Evolutionary conservation across 2,888 invertebrate genomes (phyloP).

Genomic region (Ophion obscuratus): DNA sequence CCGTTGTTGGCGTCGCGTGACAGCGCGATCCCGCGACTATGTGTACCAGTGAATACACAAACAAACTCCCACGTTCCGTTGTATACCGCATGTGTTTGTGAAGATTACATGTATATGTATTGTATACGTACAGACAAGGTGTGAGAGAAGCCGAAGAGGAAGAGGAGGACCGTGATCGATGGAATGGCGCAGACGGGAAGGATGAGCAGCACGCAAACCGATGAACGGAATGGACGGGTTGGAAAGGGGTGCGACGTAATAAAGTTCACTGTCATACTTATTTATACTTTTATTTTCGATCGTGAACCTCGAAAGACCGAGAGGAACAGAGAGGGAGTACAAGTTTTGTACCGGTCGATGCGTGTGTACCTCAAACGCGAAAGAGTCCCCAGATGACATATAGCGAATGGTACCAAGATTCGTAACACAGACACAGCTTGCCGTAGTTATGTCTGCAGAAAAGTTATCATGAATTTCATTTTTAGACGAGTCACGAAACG

Average conservation of each 20-base stretch:
- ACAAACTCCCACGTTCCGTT: slow-evolving; percentile 39
- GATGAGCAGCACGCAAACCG: slow-evolving; percentile 39
- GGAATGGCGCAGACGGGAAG: slow-evolving; percentile 13
- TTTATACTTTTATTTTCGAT: slow-evolving; percentile 49
- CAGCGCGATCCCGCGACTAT: slow-evolving; percentile 54
- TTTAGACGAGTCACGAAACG: not conserved
- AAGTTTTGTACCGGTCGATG: slow-evolving; percentile 32
- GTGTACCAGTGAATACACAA: slow-evolving; percentile 41
- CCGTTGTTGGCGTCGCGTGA: slow-evolving; percentile 68
- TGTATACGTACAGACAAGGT: not conserved
- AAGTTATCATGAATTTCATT: not conserved
- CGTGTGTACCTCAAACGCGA: not conserved
- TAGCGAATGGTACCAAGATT: not conserved
- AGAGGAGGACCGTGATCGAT: slow-evolving; percentile 30
- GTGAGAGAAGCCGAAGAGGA: not conserved
- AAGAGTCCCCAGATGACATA: too few relatives aligned
- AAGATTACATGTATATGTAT: not conserved
- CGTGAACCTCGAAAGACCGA: not conserved
- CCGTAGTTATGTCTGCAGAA: not conserved
- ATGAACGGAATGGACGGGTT: slow-evolving; percentile 35
- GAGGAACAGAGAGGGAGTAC: slow-evolving; percentile 4
- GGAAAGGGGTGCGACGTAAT: slow-evolving; percentile 71
- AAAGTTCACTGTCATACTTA: slow-evolving; percentile 78
- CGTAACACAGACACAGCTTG: not conserved
- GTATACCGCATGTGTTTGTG: slow-evolving; percentile 10